These are phyloP conservation scores for Enteromius viviparus DNA, from an alignment of 2,797 vertebrate species.

Conservation along the genomic window DNA sequence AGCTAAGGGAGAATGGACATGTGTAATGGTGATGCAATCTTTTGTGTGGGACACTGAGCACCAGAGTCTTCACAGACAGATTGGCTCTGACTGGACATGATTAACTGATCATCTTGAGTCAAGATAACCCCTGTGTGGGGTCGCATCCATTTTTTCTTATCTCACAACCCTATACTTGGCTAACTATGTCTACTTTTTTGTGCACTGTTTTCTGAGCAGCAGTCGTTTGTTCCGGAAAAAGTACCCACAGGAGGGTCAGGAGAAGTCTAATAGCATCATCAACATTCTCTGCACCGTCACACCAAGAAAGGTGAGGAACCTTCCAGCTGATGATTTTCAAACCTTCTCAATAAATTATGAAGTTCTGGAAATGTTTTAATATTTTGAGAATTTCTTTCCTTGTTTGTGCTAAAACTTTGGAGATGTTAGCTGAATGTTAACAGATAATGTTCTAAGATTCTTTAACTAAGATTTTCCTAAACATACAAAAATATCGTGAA, in stretches of 20 bases:
- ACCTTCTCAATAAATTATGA: neutral
- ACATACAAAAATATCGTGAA: too few relatives aligned
- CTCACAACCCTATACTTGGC: neutral
- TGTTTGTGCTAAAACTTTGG: neutral
- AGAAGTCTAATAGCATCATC: conserved; percentile 86
- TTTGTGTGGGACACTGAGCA: conserved; percentile 50
- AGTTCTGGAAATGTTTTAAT: neutral
- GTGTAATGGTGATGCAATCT: conserved; percentile 47
- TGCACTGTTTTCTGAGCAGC: conserved; percentile 65
- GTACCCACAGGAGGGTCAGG: conserved; percentile 81
- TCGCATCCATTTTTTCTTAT: conserved; percentile 6
- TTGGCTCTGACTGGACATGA: conserved; percentile 17
- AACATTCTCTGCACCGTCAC: conserved; percentile 83
- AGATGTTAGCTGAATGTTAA: neutral
- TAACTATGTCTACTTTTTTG: conserved; percentile 30
- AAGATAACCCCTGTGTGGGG: conserved; percentile 28
- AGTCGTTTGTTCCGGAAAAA: conserved; percentile 82
- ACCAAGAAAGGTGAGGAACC: conserved; percentile 76
- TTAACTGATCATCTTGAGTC: conserved; percentile 42
- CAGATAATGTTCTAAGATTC: neutral
- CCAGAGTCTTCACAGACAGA: conserved; percentile 24
- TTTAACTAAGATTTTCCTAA: neutral
- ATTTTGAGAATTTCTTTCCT: neutral
- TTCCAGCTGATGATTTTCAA: neutral
- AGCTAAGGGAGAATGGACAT: conserved; percentile 44